phyloP scores from a whole-genome alignment of 53 echinoderm and acorn worm species.

The Paelopatides confundens region DNA sequence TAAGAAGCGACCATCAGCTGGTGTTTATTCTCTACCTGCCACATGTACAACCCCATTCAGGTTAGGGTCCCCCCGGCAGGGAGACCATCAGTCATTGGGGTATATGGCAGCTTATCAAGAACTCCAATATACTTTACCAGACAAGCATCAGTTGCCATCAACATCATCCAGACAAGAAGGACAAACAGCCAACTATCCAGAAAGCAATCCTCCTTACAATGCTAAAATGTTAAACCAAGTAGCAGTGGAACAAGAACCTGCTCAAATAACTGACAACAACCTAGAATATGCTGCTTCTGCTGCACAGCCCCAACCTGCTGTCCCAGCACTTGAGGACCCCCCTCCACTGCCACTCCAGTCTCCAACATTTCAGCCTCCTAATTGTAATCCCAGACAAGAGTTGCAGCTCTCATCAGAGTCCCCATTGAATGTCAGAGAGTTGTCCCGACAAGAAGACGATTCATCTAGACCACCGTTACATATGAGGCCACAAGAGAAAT shows the following conservation, averaged over 20 bases:
- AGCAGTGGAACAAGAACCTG: not conserved
- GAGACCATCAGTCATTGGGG: not conserved
- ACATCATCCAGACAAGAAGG: not conserved
- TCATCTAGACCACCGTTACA: not conserved
- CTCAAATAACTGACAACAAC: not conserved
- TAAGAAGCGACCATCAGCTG: not conserved
- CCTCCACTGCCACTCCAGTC: not conserved
- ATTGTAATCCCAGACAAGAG: not conserved
- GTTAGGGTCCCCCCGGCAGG: not conserved
- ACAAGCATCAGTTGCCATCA: not conserved
- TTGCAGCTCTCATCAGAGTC: not conserved
- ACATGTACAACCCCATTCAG: constrained; percentile 35
- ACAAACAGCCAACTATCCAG: not conserved
- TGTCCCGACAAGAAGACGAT: not conserved
- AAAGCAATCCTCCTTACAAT: not conserved
- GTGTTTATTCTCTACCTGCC: not conserved
- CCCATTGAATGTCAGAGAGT: constrained; percentile 4
- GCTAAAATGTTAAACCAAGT: constrained; percentile 19
- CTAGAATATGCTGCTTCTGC: not conserved
- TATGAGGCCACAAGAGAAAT: constrained; percentile 26
- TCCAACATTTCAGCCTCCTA: not conserved
- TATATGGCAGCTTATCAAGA: not conserved
- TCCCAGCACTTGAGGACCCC: not conserved
- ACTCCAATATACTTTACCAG: not conserved
- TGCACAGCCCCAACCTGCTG: not conserved